These are phyloP conservation scores for Lucilia cuprina DNA, from an alignment of 1,140 invertebrate species.

Conservation along the genomic window DNA sequence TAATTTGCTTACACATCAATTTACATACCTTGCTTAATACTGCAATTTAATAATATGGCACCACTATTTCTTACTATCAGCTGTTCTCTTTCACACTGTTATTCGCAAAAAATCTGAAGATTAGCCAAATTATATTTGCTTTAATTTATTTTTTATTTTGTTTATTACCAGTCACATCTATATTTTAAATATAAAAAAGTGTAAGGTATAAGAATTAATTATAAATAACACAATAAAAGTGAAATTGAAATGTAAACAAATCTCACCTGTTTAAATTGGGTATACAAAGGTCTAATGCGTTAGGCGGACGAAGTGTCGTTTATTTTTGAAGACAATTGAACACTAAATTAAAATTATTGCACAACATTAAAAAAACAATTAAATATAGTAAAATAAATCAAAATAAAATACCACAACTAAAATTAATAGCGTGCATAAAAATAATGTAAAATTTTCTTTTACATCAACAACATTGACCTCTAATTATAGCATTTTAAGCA, in stretches of 20 bases:
- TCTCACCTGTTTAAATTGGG: conserved; percentile 35
- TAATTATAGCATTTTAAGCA: conserved; percentile 31
- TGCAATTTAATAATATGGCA: not conserved
- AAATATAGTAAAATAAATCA: conserved; percentile 26
- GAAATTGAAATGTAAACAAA: conserved; percentile 31
- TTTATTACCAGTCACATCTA: not conserved
- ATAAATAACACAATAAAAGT: conserved; percentile 6
- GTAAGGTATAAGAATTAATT: not conserved
- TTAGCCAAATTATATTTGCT: not conserved
- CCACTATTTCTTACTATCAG: not conserved
- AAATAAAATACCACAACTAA: conserved; percentile 26
- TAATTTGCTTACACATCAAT: not conserved
- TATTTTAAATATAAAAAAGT: not conserved
- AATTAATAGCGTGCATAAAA: conserved; percentile 25
- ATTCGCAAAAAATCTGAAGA: not conserved
- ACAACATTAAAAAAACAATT: conserved; percentile 28
- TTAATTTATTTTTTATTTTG: not conserved
- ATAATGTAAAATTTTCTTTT: conserved; percentile 22
- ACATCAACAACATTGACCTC: conserved; percentile 39
- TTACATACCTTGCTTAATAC: not conserved
- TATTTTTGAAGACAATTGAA: conserved; percentile 8
- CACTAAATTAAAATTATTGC: conserved; percentile 31
- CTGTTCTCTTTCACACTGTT: not conserved
- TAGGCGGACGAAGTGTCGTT: conserved; percentile 2
- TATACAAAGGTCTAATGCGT: not conserved